phyloP scores from a whole-genome alignment of 2,888 invertebrate genomes.

The Pristionchus maxplancki region DNA sequence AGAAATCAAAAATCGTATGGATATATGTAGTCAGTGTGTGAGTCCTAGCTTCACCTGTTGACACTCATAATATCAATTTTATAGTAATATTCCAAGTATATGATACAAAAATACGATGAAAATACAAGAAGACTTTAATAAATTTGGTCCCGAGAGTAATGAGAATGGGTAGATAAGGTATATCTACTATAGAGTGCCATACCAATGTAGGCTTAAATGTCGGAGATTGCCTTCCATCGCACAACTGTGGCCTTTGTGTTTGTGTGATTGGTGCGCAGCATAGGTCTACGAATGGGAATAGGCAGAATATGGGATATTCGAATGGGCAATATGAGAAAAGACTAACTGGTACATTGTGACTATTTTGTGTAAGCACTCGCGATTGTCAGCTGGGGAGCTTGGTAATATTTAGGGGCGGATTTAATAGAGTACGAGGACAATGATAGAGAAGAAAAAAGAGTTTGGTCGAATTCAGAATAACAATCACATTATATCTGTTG shows the following conservation, averaged over 20 bases:
- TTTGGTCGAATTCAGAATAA: not conserved
- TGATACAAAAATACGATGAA: not conserved
- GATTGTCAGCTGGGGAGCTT: not conserved
- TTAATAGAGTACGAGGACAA: not conserved
- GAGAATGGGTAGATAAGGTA: not conserved
- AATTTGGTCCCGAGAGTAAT: constrained; percentile 38
- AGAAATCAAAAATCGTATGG: not conserved
- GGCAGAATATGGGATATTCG: no score
- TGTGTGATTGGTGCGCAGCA: no score
- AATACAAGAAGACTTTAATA: not conserved
- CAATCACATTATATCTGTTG: not conserved
- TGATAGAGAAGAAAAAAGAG: not conserved
- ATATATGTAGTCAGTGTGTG: not conserved
- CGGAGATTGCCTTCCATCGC: no score
- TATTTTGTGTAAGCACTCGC: constrained; percentile 31
- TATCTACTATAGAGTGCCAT: no score
- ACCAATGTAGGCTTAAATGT: no score
- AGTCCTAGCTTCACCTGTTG: not conserved
- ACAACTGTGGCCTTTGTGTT: no score
- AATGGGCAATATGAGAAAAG: not conserved
- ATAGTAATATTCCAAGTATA: not conserved
- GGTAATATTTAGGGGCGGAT: not conserved
- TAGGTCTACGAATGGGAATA: no score
- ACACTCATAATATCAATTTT: not conserved
- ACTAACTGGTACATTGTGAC: constrained; percentile 35